Evolutionary conservation across 2,113 vertebrate genomes (phyloP), one percentile per base, ranked within the genome.

Genomic region (Rana temporaria): DNA sequence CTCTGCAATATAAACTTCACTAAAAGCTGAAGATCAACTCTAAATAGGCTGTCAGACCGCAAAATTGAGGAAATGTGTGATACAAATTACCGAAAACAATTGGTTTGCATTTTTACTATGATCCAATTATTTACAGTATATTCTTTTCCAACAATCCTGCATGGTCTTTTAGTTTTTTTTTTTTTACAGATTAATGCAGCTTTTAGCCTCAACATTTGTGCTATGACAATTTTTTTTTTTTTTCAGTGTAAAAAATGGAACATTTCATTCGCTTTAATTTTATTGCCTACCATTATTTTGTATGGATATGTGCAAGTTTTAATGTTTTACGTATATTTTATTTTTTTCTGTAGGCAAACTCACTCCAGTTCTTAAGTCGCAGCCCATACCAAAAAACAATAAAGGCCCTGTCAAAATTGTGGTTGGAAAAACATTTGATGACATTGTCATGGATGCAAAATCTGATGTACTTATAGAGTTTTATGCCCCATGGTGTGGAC

Each of bases 401-500:
- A 99, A 98, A 87, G 97, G 97, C 16, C 95, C 95, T 0, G 97
- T 99, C 64, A 98, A 93, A 84, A 93, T 97, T 16, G 96, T 99
- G 42, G 98, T 99, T 32, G 98, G 97, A 56, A 98, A 98, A 88
- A 98, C 95, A 1, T 99, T 99, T 32, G 96, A 98, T 0, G 85
- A 96, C 0, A 93, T 99, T 1, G 96, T 99, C 81, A 93, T 99
- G 98, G 96, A 99, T 78, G 84, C 93, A 52, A 90, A 94, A 81
- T 95, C 95, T 26, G 97, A 99, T 1, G 96, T 99, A 84, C 95
- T 99, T 2, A 95, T 99, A 0, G 97, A 99, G 89, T 96, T 99
- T 88, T 99, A 99, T 0, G 98, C 98, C 0, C 98, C 98, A 0
- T 99, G 98, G 98, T 99, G 98, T 1, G 97, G 98, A 65, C 98